Percentiles rank a stretch among this genome's conserved stretches.
These are phyloP conservation scores for Papilio dardanus DNA, from an alignment of 1,140 invertebrate genomes.

Conservation along the genomic window DNA sequence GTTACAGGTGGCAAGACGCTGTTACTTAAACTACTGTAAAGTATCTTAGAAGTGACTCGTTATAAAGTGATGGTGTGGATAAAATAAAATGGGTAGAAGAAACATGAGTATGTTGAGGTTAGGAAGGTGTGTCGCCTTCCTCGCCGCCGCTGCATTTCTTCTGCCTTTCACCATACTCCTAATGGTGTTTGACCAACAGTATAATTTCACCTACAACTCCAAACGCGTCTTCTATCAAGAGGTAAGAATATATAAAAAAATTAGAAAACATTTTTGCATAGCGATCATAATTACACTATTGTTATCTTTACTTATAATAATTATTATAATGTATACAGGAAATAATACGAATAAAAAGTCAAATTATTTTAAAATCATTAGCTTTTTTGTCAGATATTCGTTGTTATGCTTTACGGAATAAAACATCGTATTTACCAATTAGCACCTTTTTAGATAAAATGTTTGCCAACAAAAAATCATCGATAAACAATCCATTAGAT, in stretches of 20 bases:
- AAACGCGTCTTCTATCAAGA: conserved; percentile 79
- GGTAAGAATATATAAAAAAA: conserved; percentile 61
- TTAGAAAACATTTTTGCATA: no score
- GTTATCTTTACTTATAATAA: no score
- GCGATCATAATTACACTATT: no score
- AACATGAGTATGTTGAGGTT: conserved; percentile 71
- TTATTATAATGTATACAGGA: no score
- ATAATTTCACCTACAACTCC: conserved; percentile 74
- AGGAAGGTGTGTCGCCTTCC: conserved; percentile 73
- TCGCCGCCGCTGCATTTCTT: conserved; percentile 72
- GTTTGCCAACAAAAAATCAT: background rate
- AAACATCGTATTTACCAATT: background rate
- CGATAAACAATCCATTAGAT: conserved; percentile 10
- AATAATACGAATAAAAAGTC: no score
- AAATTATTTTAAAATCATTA: background rate
- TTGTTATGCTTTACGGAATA: background rate
- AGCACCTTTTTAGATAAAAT: background rate
- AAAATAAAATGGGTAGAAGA: conserved; percentile 58
- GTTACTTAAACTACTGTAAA: background rate
- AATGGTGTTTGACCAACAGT: conserved; percentile 78
- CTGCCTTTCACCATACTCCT: conserved; percentile 75
- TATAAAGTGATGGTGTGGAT: conserved; percentile 37
- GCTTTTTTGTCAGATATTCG: background rate
- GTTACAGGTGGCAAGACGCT: background rate
- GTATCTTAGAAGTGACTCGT: no score